Percentiles rank a stretch among this genome's conserved stretches.
phyloP scores from a whole-genome alignment of 2,113 vertebrate species.

The Seriola rivoliana region DNA sequence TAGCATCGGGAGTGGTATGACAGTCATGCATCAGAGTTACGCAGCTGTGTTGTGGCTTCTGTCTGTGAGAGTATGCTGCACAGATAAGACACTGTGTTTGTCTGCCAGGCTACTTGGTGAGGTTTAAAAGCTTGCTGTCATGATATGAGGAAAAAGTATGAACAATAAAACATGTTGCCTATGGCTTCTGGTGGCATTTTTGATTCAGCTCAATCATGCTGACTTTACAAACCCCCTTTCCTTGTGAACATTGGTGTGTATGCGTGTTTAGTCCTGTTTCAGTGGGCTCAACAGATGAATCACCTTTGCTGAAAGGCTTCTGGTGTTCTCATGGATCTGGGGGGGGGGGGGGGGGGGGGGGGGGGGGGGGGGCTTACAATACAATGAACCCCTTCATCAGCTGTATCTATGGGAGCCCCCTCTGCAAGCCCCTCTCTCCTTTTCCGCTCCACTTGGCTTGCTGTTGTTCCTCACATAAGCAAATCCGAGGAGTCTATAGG shows the following conservation, averaged over 20 bases:
- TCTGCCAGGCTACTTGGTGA: background rate
- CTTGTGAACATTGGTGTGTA: background rate
- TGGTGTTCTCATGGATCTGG: slow-evolving; percentile 11
- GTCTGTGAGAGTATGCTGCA: slow-evolving; percentile 43
- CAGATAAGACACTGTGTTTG: background rate
- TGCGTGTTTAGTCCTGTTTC: slow-evolving; percentile 10
- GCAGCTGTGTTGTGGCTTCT: slow-evolving; percentile 55
- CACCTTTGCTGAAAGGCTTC: slow-evolving; percentile 49
- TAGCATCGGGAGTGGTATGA: background rate
- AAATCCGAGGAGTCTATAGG: slow-evolving; percentile 22
- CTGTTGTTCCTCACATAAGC: slow-evolving; percentile 26
- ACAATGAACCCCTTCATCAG: slow-evolving; percentile 77
- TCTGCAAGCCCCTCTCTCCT: slow-evolving; percentile 36
- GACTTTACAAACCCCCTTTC: slow-evolving; percentile 44
- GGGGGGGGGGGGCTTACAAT: slow-evolving; percentile 9
- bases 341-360: background rate
- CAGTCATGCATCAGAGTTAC: slow-evolving; percentile 40
- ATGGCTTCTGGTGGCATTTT: background rate
- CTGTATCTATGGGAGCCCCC: slow-evolving; percentile 53
- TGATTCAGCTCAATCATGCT: background rate
- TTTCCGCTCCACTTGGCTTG: slow-evolving; percentile 49
- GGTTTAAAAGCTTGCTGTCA: slow-evolving; percentile 7
- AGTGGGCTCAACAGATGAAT: slow-evolving; percentile 76
- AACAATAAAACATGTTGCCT: background rate
- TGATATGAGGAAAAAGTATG: background rate